Conservation (phyloP, 2,113 vertebrate species). For the Thalassarche chlororhynchos region DNA sequence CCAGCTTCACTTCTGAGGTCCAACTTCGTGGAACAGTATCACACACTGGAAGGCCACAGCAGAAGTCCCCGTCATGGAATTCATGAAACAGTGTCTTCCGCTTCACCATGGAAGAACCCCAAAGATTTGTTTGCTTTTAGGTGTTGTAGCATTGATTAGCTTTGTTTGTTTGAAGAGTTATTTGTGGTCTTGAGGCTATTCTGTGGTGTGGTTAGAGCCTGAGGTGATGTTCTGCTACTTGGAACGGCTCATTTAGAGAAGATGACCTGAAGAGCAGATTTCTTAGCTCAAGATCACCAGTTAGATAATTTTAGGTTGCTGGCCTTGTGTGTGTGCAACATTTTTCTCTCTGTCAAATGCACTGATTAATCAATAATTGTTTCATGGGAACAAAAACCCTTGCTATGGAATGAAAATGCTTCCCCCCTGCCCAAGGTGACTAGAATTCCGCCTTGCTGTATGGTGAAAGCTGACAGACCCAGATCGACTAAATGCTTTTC, state of each 20-base stretch:
- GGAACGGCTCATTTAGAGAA: background rate
- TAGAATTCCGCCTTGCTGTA: fast-evolving
- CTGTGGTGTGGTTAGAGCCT: background rate
- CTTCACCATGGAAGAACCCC: background rate
- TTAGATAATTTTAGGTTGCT: background rate
- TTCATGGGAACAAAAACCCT: background rate
- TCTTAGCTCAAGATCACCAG: background rate
- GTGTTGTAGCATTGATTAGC: background rate
- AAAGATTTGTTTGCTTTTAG: background rate
- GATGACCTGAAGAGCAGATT: background rate
- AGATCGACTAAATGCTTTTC: background rate
- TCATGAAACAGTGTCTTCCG: background rate
- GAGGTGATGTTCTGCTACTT: background rate
- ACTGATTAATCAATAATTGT: background rate
- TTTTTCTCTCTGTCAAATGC: background rate
- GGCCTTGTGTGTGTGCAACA: background rate
- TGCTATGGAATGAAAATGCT: background rate
- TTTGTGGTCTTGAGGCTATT: background rate
- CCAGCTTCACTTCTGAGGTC: background rate
- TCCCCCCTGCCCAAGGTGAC: background rate
- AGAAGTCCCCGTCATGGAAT: background rate
- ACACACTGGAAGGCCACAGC: background rate
- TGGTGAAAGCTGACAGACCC: background rate
- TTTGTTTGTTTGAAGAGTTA: background rate
- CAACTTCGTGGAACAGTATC: background rate